Conservation (phyloP, 2,113 vertebrate species). For the Chrysemys picta region DNA sequence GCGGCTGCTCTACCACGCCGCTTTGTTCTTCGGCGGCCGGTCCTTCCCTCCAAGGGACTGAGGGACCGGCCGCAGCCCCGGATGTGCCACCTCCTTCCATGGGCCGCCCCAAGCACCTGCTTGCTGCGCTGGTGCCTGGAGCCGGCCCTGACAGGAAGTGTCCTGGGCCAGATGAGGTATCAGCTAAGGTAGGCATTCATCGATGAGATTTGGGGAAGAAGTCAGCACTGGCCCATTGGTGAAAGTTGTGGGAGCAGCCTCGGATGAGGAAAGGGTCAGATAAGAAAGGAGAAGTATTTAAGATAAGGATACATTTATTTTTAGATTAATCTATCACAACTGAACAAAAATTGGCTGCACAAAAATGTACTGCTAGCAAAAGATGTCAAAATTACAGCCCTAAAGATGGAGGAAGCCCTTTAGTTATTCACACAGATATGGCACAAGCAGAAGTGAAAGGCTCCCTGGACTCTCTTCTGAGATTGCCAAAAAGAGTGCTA, state of each 20-base stretch:
- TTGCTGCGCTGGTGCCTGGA: too few species aligned
- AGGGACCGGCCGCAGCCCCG: too few species aligned
- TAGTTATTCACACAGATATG: not conserved
- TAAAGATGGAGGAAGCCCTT: not conserved
- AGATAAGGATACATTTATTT: too few species aligned
- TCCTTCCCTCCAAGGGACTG: too few species aligned
- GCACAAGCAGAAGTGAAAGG: not conserved
- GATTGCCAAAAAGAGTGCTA: not conserved
- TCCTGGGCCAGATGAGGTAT: conserved; percentile 55
- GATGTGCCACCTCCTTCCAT: too few species aligned
- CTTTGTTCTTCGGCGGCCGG: too few species aligned
- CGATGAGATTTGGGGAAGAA: conserved; percentile 60
- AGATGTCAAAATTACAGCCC: not conserved
- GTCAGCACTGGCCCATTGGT: conserved; percentile 17
- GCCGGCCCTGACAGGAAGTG: not conserved
- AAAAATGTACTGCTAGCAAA: not conserved
- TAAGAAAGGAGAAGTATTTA: not conserved
- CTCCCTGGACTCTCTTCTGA: not conserved
- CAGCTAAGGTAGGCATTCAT: conserved; percentile 51
- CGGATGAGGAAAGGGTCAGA: conserved; percentile 2
- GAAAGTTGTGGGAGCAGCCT: not conserved
- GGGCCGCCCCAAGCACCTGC: too few species aligned
- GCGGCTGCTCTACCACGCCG: too few species aligned
- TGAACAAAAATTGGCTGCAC: not conserved
- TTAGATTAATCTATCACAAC: not conserved